Base-by-base conservation (phyloP, 2,797 vertebrate genomes). In the Catostomus latipinnis region DNA sequence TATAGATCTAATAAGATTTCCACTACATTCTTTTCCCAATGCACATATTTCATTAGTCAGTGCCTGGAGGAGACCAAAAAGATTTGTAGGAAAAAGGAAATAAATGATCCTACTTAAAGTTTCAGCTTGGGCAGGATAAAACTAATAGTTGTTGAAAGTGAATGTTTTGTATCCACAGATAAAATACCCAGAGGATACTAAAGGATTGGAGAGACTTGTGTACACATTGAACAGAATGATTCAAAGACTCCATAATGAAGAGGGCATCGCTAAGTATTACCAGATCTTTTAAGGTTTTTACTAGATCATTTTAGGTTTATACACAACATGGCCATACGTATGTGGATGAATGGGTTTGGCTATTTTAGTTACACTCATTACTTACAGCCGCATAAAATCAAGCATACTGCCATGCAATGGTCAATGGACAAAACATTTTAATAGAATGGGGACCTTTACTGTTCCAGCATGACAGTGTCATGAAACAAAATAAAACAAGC, bases 41-140 rank as follows among this genome's bases (percentile, higher is more conserved):
- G 58, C 56, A 53, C 49, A 68, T 50, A 45, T 78, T 62, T 78
- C 34, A 78, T 78, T 71, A 71, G 43, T 63, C 76, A 46, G 50
- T 54, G 67, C 49, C 67, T 71, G 12, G 50, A 71, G 67, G 48
- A 62, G 70, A 46, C n/a, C n/a, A 71, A 78, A 46, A 7, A 45
- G 6, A 50, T 14, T 65, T 75, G 54, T 43, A 45, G 61, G 60
- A 53, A 13, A 34, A 75, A 14, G 60, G 65, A 63, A 78, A 54
- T 58, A 70, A 62, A 71, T 22, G 3, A 71, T 71, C 34, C 3
- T 43, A 45, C 34, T 62, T 62, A 78, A 71, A 14, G 60, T 71
- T 78, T 70, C 11, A 70, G 56, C 5, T 46, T 78, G 49, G n/a
- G 14, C 67, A 46, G 49, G 62, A 70, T 63, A 16, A 71, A 54